Conservation (phyloP, 1,140 invertebrate species). For the Nasonia giraulti region DNA sequence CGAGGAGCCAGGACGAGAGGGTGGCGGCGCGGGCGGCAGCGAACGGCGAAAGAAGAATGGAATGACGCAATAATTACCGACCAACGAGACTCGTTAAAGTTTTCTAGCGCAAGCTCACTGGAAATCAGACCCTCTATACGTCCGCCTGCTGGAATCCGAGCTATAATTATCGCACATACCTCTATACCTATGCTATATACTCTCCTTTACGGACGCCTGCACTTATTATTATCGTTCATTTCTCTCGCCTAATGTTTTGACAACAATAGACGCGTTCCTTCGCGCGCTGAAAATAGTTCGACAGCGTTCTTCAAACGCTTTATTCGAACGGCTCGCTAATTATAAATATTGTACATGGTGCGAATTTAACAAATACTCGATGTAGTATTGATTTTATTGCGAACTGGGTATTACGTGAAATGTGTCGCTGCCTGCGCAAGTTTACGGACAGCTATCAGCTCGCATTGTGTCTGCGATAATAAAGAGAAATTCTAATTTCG, state of each 20-base stretch:
- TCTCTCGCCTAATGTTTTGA: background rate
- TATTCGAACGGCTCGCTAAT: background rate
- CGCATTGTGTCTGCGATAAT: constrained; percentile 5
- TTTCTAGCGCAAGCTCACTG: constrained; percentile 36
- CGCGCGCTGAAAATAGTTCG: background rate
- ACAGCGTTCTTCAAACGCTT: no score
- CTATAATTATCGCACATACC: constrained; percentile 40
- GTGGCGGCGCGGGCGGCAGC: no score
- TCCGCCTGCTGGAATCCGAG: constrained; percentile 11
- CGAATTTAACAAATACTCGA: no score
- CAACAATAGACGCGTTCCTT: background rate
- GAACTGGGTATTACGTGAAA: background rate
- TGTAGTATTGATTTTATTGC: background rate
- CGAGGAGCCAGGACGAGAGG: background rate
- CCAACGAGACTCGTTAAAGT: constrained; percentile 45
- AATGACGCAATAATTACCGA: constrained; percentile 51
- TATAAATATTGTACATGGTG: background rate
- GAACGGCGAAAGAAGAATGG: constrained; percentile 30
- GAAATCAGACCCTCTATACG: constrained; percentile 43
- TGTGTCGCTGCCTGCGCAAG: background rate
- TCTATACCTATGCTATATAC: background rate
- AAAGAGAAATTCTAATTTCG: background rate
- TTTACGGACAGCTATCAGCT: background rate
- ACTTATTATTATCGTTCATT: background rate
- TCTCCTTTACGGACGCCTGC: background rate